phyloP scores from a whole-genome alignment of 2,888 invertebrate genomes.

The Hydriomena furcata region DNA sequence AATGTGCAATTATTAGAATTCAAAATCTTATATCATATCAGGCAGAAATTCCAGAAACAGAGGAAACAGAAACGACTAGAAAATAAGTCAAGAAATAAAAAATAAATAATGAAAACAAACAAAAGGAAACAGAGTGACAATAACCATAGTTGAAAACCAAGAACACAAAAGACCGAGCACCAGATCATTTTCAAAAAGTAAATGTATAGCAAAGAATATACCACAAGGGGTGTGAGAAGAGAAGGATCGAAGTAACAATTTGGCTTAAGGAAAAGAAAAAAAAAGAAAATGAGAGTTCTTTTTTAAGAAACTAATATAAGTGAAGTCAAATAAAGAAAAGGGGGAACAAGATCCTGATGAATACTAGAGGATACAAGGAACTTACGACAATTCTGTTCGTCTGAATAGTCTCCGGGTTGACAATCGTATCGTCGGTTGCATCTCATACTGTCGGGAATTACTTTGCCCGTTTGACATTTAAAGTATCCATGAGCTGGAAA shows the following conservation, averaged over 20 bases:
- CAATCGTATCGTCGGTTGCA: constrained; percentile 88
- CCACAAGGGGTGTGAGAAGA: constrained; percentile 28
- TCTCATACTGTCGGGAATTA: constrained; percentile 80
- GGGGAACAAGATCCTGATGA: constrained; percentile 26
- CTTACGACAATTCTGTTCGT: constrained; percentile 91
- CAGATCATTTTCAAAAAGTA: constrained; percentile 1
- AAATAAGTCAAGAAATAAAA: constrained; percentile 20
- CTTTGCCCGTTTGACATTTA: constrained; percentile 86
- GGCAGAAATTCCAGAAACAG: constrained; percentile 20
- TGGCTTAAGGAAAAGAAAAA: background rate
- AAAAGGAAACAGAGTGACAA: constrained; percentile 5
- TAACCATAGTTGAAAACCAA: no score
- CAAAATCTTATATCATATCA: constrained; percentile 17
- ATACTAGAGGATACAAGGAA: constrained; percentile 46
- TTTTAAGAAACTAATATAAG: no score
- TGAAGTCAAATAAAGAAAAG: constrained; percentile 26
- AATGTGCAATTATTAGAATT: constrained; percentile 47
- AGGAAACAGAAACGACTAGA: constrained; percentile 20
- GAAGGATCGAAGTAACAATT: constrained; percentile 21
- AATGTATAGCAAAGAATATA: constrained; percentile 27
- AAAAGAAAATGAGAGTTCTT: no score
- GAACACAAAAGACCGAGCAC: constrained; percentile 5
- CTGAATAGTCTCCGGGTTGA: constrained; percentile 85
- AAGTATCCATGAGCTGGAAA: constrained; percentile 78
- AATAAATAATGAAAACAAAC: constrained; percentile 17